These are phyloP conservation scores for Limnephilus rhombicus DNA, from an alignment of 2,888 invertebrate genomes.

Conservation along the genomic window DNA sequence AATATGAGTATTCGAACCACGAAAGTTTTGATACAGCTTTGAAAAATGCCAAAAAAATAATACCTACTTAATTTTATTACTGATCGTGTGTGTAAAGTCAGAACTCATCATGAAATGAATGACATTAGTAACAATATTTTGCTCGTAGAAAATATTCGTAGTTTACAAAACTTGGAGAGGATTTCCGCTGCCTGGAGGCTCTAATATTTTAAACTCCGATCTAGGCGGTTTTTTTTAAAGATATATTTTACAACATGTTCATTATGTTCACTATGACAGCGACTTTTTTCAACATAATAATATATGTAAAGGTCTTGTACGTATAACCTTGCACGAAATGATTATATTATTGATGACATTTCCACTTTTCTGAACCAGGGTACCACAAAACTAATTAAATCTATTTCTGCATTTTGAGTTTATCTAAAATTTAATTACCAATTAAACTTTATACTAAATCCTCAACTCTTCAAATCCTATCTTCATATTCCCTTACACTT, in stretches of 20 bases:
- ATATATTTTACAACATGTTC: neutral
- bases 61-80: neutral
- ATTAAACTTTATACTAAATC: too few relatives aligned
- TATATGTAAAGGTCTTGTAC: neutral
- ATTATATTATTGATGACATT: neutral
- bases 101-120: neutral
- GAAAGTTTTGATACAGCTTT: neutral
- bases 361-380: neutral
- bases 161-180: neutral
- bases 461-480: too few relatives aligned
- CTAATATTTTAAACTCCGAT: neutral
- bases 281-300: neutral
- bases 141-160: neutral
- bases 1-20: neutral
- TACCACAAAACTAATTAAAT: neutral
- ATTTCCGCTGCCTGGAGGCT: neutral
- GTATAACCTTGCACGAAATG: neutral
- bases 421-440: neutral
- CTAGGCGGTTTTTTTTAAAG: neutral
- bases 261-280: neutral
- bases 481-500: too few relatives aligned
- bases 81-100: neutral
- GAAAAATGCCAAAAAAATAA: neutral
- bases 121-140: neutral
- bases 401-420: neutral